phyloP scores from a whole-genome alignment of 1,140 invertebrate genomes.

The Chionoecetes opilio region DNA sequence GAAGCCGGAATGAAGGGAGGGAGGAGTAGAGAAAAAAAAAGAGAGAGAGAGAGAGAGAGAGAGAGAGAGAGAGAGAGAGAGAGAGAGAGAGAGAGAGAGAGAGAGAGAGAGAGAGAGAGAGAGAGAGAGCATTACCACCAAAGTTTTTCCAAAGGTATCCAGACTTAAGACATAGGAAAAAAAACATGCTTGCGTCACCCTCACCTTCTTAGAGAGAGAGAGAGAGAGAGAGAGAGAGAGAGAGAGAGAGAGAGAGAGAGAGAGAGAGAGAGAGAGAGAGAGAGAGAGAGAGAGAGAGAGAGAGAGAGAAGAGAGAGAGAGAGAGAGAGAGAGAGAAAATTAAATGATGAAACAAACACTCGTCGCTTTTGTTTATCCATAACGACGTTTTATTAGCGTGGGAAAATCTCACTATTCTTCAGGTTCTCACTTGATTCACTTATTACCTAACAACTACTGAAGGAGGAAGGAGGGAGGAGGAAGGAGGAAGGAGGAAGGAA shows the following conservation, averaged over 20 bases:
- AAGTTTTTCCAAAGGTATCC: too few species aligned
- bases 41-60: constrained; percentile 3
- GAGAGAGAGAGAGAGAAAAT: constrained; percentile 35
- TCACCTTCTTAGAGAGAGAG: too few species aligned
- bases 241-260: constrained; percentile 7
- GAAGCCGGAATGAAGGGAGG: not conserved
- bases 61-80: constrained; percentile 8
- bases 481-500: not conserved
- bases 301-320: constrained; percentile 52
- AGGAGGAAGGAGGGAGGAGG: not conserved
- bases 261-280: constrained; percentile 44
- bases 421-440: not conserved
- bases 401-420: not conserved
- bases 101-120: constrained; percentile 8
- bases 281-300: constrained; percentile 46
- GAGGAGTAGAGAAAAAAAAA: not conserved
- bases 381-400: not conserved
- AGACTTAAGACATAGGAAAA: too few species aligned
- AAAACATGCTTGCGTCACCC: too few species aligned
- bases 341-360: not conserved
- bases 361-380: not conserved
- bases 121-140: too few species aligned
- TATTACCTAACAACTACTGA: not conserved
- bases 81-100: not conserved
- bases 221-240: too few species aligned